A percentile compares a stretch with the other conserved stretches of the same genome.
Evolutionary conservation across 2,113 vertebrate genomes (phyloP).

Genomic region (Serilophus lunatus): DNA sequence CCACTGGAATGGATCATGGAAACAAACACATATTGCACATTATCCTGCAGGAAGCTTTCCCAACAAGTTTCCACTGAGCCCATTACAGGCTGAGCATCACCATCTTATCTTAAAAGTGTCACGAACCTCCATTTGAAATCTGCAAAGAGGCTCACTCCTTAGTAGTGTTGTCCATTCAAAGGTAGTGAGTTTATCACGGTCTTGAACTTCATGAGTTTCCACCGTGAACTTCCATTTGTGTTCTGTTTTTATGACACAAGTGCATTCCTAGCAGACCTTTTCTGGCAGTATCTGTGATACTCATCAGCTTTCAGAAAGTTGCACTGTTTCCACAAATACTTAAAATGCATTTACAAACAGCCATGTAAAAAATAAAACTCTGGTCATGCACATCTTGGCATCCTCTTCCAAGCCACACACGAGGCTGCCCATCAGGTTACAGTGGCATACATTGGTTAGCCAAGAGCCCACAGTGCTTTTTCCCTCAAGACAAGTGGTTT

Average conservation of each 20-base stretch:
- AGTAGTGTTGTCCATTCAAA: neutral
- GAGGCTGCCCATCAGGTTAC: neutral
- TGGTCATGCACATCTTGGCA: neutral
- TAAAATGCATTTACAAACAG: neutral
- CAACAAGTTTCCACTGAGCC: neutral
- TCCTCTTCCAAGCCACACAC: neutral
- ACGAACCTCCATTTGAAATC: neutral
- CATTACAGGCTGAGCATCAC: neutral
- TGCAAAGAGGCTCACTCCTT: neutral
- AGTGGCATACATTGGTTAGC: neutral
- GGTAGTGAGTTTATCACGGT: neutral
- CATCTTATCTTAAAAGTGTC: neutral
- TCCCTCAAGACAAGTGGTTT: neutral
- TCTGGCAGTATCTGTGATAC: neutral
- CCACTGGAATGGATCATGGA: neutral
- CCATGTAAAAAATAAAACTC: neutral
- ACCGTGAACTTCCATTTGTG: neutral
- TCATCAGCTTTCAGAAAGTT: neutral
- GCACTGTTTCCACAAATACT: neutral
- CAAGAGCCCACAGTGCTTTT: neutral
- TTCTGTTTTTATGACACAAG: neutral
- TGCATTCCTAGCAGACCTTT: neutral
- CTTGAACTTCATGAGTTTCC: neutral
- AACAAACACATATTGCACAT: neutral
- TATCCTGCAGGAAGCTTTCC: neutral